phyloP scores from a whole-genome alignment of 1,140 invertebrate genomes.

The Drosophila navojoa region DNA sequence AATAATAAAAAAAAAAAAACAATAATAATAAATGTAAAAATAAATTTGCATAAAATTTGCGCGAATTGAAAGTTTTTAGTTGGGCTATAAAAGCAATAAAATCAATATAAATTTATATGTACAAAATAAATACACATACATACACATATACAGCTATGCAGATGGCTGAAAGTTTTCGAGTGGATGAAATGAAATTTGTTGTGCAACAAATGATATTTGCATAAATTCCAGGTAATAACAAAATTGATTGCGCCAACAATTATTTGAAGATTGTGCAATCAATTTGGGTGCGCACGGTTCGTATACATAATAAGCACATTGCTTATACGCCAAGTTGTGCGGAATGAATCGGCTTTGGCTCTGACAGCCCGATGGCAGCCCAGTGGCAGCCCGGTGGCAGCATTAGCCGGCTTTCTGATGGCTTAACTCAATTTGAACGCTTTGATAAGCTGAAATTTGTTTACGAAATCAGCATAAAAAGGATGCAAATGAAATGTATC shows the following conservation, averaged over 20 bases:
- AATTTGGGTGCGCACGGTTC: constrained; percentile 41
- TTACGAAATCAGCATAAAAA: constrained; percentile 62
- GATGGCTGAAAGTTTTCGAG: constrained; percentile 7
- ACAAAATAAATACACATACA: not conserved
- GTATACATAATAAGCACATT: constrained; percentile 56
- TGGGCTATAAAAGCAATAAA: constrained; percentile 5
- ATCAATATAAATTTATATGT: constrained; percentile 11
- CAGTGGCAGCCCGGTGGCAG: too few species aligned
- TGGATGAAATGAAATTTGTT: constrained; percentile 27
- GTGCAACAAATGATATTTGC: constrained; percentile 13
- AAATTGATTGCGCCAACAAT: constrained; percentile 39
- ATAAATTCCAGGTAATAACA: constrained; percentile 26
- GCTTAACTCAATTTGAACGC: constrained; percentile 65
- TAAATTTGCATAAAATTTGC: constrained; percentile 13
- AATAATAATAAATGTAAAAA: constrained; percentile 4
- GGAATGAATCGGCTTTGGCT: constrained; percentile 27
- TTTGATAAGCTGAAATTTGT: constrained; percentile 61
- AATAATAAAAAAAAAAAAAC: not conserved
- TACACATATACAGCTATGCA: not conserved
- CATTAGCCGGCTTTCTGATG: constrained; percentile 26
- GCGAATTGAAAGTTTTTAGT: constrained; percentile 14
- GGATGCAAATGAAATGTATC: constrained; percentile 78
- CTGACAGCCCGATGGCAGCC: not conserved
- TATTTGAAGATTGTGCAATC: constrained; percentile 36
- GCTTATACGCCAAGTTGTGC: constrained; percentile 53